Evolutionary conservation across 2,888 invertebrate genomes (phyloP), one percentile per base, ranked within the genome.

Genomic region (Temnothorax rugatulus): DNA sequence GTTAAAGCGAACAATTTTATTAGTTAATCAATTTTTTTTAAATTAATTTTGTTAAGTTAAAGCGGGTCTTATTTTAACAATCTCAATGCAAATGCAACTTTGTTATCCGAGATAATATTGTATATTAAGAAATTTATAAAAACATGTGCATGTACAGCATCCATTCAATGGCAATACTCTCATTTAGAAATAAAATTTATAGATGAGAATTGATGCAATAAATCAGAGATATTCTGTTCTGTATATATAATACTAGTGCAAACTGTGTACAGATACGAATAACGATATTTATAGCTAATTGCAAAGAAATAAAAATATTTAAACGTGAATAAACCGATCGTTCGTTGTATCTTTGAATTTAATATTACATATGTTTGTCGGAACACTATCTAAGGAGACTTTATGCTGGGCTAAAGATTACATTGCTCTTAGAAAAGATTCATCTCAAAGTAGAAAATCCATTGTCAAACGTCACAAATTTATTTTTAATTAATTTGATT

Each of bases 291-390:
- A 82, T 61, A 76, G 61, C 7, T 63, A 64, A 75, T 82, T 82
- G 25, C 21, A 29, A 59, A 81, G 13, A 50, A 82, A 75, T 82
- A 73, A 76, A 73, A n/a, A 52, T 79, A 69, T 77, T 82, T 44
- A 75, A 50, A 52, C 25, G 34, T 54, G 11, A 82, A 4, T 76
- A 61, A 75, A 76, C 21, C 21, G 15, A 13, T 44, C 1, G 3
- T 52, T 54, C 1, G 13, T 25, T 64, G 5, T 1, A 18, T 73
- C 9, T 75, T 50, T n/a, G 9, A 61, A 74, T 41, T 57, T 50
- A 68, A 50, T 69, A 38, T 54, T 71, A 69, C 21, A 50, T 7
- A 73, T 2, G 4, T 41, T 73, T 38, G 18, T 52, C n/a, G 50
- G 15, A 71, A 59, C 2, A 73, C 1, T 18, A 21, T 21, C 2